A percentile compares a stretch with the other conserved stretches of the same genome.
phyloP scores from a whole-genome alignment of 1,140 invertebrate species.

The Zeugodacus cucurbitae region DNA sequence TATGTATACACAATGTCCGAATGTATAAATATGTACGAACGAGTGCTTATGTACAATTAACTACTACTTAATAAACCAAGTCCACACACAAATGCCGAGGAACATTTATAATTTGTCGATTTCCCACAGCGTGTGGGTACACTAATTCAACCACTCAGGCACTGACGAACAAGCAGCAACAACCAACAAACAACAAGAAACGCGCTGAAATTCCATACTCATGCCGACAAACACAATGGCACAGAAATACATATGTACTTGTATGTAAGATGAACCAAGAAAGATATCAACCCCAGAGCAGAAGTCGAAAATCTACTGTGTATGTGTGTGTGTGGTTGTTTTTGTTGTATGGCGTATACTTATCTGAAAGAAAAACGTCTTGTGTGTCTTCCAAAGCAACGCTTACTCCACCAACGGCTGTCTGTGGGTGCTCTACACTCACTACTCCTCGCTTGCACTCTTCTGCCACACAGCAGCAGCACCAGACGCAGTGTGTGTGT shows the following conservation, averaged over 20 bases:
- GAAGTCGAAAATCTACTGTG: background rate
- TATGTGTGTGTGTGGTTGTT: background rate
- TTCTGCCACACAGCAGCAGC: background rate
- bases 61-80: constrained; percentile 24
- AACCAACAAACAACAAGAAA: background rate
- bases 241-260: too few species aligned
- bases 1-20: background rate
- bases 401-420: background rate
- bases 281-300: background rate
- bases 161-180: constrained; percentile 1
- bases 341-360: too few species aligned
- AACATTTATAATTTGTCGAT: constrained; percentile 36
- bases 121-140: constrained; percentile 36
- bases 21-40: background rate
- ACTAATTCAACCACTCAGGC: constrained; percentile 16
- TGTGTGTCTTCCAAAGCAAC: background rate
- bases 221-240: background rate
- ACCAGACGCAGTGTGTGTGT: too few species aligned
- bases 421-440: background rate
- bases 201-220: background rate
- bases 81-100: constrained; percentile 21
- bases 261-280: background rate
- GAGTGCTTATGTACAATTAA: background rate
- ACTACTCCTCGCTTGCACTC: background rate
- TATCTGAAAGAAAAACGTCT: background rate